A percentile compares a stretch with the other conserved stretches of the same genome.
Conservation (phyloP, 2,113 vertebrate species). For the Axis porcinus region DNA sequence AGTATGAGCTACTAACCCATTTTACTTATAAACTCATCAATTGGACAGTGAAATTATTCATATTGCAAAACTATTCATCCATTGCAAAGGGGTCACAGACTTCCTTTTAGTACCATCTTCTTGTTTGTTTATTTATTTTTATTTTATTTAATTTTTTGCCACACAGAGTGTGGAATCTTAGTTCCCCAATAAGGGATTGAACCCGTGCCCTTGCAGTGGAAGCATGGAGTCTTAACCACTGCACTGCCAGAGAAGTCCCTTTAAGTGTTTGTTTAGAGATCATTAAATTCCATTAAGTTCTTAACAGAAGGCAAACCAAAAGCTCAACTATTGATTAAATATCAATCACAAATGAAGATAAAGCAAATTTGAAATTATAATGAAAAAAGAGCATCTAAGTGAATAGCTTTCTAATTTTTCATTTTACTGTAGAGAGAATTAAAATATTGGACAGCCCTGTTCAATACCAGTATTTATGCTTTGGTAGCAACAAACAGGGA, state of each 20-base stretch:
- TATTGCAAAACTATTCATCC: neutral
- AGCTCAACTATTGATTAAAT: neutral
- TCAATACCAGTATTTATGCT: neutral
- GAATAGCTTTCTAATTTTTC: neutral
- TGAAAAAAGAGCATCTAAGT: neutral
- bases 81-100: neutral
- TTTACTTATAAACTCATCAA: neutral
- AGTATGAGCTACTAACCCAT: neutral
- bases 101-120: neutral
- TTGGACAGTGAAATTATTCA: neutral
- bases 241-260: neutral
- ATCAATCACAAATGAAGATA: slow-evolving; percentile 15
- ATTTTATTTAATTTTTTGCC: neutral
- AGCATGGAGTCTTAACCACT: neutral
- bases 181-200: neutral
- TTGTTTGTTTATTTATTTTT: neutral
- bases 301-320: neutral
- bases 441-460: neutral
- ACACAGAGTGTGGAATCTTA: neutral
- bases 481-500: neutral
- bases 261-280: neutral
- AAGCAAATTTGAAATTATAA: neutral
- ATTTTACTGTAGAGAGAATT: neutral
- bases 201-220: neutral
- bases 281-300: slow-evolving; percentile 21